Base-by-base conservation (phyloP, 1,140 invertebrate genomes). In the Brachionus manjavacas region DNA sequence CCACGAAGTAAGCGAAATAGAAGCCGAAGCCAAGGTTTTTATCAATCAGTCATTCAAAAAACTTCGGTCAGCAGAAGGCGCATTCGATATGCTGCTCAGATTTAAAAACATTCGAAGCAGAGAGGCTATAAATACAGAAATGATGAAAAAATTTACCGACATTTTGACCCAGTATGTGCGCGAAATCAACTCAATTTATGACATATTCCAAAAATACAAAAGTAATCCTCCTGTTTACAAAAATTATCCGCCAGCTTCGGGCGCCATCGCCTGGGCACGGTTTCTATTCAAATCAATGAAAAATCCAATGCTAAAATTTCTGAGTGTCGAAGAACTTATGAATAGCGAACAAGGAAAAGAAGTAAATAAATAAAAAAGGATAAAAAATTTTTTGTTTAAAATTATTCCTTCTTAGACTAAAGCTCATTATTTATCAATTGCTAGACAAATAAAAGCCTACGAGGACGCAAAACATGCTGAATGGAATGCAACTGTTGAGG, bases 1-100 rank as follows among this genome's bases (percentile, higher is more conserved):
- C 86, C 92, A 91, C 41, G 93, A 95, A 87, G 93, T 95, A 0
- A 87, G 89, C 6, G 90, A 90, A 84, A 90, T 96, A 3, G 95
- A 96, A 87, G 91, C 92, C n/a, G 93, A 95, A 87, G 94, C 94
- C 0, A 93, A 93, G 86, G 91, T 91, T 83, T 95, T 95, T 85
- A 95, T 96, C 68, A 94, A 96, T 88, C 92, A 94, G 85, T 94
- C 94, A 84, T 96, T 97, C 87, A 92, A 92, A 79, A 92, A 92
- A 84, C 90, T 95, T 39, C 92, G 93, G 60, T 94, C 92, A 35
- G 93, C 95, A 0, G 93, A 95, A 88, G 92, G 93, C 68, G 94
- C 94, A 0, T 90, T 96, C 43, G 91, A 93, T 49, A 92, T 95
- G 87, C 90, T 97, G 0, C 88, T 94, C 12, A 95, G 94, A 87